Percentiles rank a stretch among this genome's conserved stretches.
Evolutionary conservation across 2,113 vertebrate genomes (phyloP).

Genomic region (Cottus gobio): DNA sequence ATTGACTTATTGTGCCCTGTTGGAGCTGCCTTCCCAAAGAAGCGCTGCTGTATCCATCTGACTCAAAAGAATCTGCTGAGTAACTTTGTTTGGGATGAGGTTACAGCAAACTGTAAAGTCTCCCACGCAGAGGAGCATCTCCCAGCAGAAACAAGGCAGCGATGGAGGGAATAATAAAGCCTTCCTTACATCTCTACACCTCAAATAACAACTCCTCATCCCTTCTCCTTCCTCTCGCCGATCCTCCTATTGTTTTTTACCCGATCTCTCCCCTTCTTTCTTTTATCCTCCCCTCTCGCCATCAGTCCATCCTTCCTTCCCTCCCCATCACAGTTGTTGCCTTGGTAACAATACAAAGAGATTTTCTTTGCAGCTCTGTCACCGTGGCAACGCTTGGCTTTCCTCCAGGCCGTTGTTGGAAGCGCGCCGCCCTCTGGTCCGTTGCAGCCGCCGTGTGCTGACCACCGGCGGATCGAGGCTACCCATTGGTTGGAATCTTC

Average conservation of each 20-base stretch:
- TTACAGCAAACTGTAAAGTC: conserved; percentile 66
- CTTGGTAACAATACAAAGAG: conserved; percentile 83
- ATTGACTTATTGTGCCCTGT: conserved; percentile 45
- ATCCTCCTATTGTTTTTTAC: conserved; percentile 6
- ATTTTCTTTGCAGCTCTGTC: conserved; percentile 76
- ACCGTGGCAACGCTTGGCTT: conserved; percentile 81
- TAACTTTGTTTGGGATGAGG: conserved; percentile 76
- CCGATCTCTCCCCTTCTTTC: conserved; percentile 1
- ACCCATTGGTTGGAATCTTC: neutral
- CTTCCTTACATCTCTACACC: conserved; percentile 22
- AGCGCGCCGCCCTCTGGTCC: conserved; percentile 51
- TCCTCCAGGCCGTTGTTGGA: conserved; percentile 77
- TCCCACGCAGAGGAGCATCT: conserved; percentile 61
- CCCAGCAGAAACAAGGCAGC: conserved; percentile 62
- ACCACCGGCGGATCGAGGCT: conserved; percentile 29
- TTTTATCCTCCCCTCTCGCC: conserved; percentile 17
- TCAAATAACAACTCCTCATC: conserved; percentile 28
- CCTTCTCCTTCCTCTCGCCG: conserved; percentile 13
- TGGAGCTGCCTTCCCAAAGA: conserved; percentile 42
- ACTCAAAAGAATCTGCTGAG: conserved; percentile 73
- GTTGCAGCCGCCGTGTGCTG: conserved; percentile 35
- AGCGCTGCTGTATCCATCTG: conserved; percentile 28
- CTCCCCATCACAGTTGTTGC: conserved; percentile 72
- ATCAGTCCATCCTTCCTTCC: conserved; percentile 23
- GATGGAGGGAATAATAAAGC: conserved; percentile 46